phyloP scores from a whole-genome alignment of 1,140 invertebrate species.

The Brevipalpus yothersi region DNA sequence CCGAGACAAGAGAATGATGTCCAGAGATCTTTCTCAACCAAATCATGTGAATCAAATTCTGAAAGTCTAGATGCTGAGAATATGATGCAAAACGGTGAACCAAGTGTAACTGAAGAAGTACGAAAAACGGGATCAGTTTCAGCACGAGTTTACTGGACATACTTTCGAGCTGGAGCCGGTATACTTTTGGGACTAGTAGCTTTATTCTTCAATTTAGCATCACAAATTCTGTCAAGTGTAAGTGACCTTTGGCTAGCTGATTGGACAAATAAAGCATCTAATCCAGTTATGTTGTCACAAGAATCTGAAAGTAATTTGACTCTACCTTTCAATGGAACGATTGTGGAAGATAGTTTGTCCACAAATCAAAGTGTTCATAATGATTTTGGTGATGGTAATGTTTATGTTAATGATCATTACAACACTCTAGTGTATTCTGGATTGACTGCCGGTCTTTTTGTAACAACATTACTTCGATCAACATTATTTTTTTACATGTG shows the following conservation, averaged over 20 bases:
- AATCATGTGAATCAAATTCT: neutral
- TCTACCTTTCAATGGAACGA: too few relatives aligned
- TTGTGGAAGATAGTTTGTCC: too few relatives aligned
- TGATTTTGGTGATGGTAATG: too few relatives aligned
- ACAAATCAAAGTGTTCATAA: too few relatives aligned
- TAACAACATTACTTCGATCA: constrained; percentile 26
- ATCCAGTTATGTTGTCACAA: constrained; percentile 16
- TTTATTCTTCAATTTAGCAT: constrained; percentile 9
- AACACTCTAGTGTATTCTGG: constrained; percentile 17
- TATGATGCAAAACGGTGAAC: neutral
- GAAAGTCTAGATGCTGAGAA: neutral
- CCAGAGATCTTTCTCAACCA: neutral
- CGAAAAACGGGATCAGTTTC: constrained; percentile 9
- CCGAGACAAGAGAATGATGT: neutral
- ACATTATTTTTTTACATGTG: constrained; percentile 47
- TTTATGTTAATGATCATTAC: neutral
- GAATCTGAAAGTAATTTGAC: constrained; percentile 26
- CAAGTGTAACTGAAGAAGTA: constrained; percentile 9
- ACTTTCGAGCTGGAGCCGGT: constrained; percentile 1
- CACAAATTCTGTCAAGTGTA: constrained; percentile 14
- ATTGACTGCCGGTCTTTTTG: constrained; percentile 18
- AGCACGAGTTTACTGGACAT: constrained; percentile 4
- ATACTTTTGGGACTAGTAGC: neutral
- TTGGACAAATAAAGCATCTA: constrained; percentile 6
- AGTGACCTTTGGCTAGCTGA: constrained; percentile 13